A percentile compares a stretch with the other conserved stretches of the same genome.
phyloP scores from a whole-genome alignment of 2,888 invertebrate species.

The Uloborus plumipes region DNA sequence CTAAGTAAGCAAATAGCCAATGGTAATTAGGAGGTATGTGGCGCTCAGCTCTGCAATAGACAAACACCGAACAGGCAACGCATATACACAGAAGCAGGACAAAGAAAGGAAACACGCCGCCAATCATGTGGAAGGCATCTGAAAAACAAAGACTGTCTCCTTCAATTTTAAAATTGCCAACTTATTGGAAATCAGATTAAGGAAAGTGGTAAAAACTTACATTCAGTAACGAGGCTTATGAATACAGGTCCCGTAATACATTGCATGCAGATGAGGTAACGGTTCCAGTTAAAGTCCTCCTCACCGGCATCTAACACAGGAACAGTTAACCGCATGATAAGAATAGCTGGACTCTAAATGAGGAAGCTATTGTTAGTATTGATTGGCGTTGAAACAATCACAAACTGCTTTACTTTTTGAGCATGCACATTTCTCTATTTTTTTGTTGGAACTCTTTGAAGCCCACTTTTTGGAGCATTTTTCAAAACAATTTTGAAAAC shows the following conservation, averaged over 20 bases:
- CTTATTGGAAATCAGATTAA: too few species aligned
- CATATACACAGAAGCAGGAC: conserved; percentile 68
- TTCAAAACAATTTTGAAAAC: too few species aligned
- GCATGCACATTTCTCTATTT: too few species aligned
- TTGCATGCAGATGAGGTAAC: conserved; percentile 75
- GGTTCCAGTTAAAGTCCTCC: conserved; percentile 75
- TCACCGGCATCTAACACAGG: conserved; percentile 75
- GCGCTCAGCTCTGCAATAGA: conserved; percentile 70
- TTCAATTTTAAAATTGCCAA: too few species aligned
- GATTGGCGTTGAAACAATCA: too few species aligned
- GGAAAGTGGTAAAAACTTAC: conserved; percentile 44
- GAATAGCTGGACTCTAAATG: conserved; percentile 72
- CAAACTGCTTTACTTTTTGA: too few species aligned
- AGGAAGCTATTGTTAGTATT: too few species aligned
- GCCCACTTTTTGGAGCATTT: too few species aligned
- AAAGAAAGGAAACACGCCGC: conserved; percentile 56
- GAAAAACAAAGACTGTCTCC: neutral
- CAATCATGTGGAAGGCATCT: conserved; percentile 62
- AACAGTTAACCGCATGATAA: conserved; percentile 75
- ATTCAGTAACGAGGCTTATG: conserved; percentile 70
- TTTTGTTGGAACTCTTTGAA: too few species aligned
- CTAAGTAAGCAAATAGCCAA: conserved; percentile 74
- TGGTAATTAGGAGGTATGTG: conserved; percentile 71
- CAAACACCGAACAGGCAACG: conserved; percentile 68
- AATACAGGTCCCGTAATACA: conserved; percentile 73